A percentile compares a stretch with the other conserved stretches of the same genome.
Evolutionary conservation across 2,113 vertebrate species (phyloP).

Genomic region (Notechis scutatus): DNA sequence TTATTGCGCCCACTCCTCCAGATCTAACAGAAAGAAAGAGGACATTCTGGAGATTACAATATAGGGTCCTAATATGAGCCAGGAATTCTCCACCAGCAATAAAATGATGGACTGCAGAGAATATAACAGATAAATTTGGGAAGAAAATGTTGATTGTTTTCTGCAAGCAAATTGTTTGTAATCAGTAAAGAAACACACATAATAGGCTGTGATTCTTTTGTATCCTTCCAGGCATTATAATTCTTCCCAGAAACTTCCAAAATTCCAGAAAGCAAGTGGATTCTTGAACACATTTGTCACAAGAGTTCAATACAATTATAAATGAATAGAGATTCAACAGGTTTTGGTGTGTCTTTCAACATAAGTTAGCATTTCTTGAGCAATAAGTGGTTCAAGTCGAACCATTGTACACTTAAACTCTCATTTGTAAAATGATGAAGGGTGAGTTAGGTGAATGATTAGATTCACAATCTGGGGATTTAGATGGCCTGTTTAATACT

Average conservation of each 20-base stretch:
- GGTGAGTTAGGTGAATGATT: neutral
- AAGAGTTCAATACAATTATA: neutral
- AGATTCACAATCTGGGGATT: neutral
- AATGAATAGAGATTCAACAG: neutral
- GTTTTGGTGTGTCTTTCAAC: neutral
- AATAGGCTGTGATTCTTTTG: neutral
- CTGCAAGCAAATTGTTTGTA: neutral
- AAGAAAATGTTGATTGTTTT: neutral
- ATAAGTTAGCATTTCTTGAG: neutral
- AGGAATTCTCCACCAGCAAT: neutral
- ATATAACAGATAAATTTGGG: neutral
- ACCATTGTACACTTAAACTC: neutral
- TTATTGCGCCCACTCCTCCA: too few relatives aligned
- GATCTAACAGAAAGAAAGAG: too few relatives aligned
- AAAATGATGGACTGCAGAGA: neutral
- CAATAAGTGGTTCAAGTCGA: neutral
- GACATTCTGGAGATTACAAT: neutral
- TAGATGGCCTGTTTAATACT: neutral
- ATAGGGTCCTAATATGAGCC: neutral
- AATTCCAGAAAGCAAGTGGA: neutral
- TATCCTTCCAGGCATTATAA: neutral
- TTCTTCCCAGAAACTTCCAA: neutral
- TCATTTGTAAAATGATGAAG: neutral
- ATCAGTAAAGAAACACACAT: neutral
- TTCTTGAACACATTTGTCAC: neutral